Percentiles rank a stretch among this genome's conserved stretches.
Conservation (phyloP, 2,888 invertebrate genomes). For the Atrina japonica region DNA sequence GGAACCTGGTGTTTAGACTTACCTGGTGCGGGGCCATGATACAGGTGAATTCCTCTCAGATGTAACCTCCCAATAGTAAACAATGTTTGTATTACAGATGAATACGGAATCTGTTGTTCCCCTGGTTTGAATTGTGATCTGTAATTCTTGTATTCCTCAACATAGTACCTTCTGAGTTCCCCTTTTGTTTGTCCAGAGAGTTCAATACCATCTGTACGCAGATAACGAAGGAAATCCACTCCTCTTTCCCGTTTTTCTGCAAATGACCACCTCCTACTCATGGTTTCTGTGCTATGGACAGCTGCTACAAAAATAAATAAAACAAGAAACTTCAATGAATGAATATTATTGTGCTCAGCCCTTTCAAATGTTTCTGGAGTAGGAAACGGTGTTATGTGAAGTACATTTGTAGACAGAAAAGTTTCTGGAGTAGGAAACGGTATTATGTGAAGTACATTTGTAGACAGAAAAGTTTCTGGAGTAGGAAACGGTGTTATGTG, state of each 20-base stretch:
- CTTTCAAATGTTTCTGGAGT: too few species aligned
- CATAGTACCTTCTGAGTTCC: conserved; percentile 45
- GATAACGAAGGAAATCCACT: conserved; percentile 49
- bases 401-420: too few species aligned
- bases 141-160: conserved; percentile 47
- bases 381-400: too few species aligned
- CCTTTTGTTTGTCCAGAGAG: conserved; percentile 45
- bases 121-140: conserved; percentile 48
- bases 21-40: conserved; percentile 15
- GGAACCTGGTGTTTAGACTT: too few species aligned
- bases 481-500: too few species aligned
- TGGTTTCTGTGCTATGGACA: background rate
- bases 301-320: too few species aligned
- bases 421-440: too few species aligned
- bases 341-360: too few species aligned
- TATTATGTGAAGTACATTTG: too few species aligned
- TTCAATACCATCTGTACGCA: conserved; percentile 49
- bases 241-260: conserved; percentile 36
- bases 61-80: conserved; percentile 29
- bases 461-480: too few species aligned
- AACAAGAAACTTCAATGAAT: too few species aligned
- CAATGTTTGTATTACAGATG: conserved; percentile 13
- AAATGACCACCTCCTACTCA: conserved; percentile 15
- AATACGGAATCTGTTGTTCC: conserved; percentile 20
- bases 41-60: conserved; percentile 10